phyloP scores from a whole-genome alignment of 2,113 vertebrate species.

The Varanus komodoensis region DNA sequence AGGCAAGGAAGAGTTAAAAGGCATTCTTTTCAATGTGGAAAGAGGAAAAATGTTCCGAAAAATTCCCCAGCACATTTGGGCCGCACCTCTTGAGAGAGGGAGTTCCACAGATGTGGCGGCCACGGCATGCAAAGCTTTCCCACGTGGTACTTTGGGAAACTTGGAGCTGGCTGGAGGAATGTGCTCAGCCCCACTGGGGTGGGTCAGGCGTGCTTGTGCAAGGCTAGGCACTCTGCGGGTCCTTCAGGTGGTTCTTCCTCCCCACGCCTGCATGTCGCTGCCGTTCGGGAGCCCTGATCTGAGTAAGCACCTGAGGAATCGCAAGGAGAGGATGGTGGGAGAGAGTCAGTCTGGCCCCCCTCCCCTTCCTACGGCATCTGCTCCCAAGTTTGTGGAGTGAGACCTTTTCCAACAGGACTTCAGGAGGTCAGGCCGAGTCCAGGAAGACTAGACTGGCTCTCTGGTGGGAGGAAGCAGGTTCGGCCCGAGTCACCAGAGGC shows the following conservation, averaged over 20 bases:
- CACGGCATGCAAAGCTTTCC: background rate
- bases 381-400: background rate
- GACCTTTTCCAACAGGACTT: background rate
- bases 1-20: too few species aligned
- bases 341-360: background rate
- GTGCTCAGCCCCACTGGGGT: constrained; percentile 44
- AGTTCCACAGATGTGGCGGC: background rate
- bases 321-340: too few species aligned
- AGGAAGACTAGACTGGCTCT: background rate
- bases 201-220: background rate
- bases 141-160: background rate
- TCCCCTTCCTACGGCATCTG: too few species aligned
- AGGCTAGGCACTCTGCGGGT: background rate
- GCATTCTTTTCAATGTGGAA: background rate
- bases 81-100: background rate
- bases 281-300: too few species aligned
- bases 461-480: background rate
- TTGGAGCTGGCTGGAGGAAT: background rate
- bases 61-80: background rate
- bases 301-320: too few species aligned
- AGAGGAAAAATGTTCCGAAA: background rate
- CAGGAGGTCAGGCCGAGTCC: background rate
- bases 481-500: background rate
- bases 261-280: background rate
- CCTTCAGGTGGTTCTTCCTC: constrained; percentile 38